These are phyloP conservation scores for Muscicapa adusta DNA, from an alignment of 2,113 vertebrate genomes.

Conservation along the genomic window DNA sequence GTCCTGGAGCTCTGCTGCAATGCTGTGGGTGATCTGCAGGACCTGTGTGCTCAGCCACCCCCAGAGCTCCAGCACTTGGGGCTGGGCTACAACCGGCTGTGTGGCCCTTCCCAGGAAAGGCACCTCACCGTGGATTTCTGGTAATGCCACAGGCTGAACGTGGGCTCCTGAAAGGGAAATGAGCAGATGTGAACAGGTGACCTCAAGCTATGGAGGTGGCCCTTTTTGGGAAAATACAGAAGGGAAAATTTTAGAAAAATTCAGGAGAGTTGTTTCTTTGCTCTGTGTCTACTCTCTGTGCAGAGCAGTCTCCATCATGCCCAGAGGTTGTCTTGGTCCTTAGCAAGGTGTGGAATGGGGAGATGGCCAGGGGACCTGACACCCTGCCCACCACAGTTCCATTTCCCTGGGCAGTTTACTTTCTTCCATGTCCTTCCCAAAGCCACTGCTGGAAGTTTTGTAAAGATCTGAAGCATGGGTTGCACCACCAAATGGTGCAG, in stretches of 20 bases:
- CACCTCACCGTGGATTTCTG: slow-evolving; percentile 73
- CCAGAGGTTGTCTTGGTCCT: neutral
- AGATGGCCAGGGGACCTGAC: neutral
- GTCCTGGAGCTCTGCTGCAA: slow-evolving; percentile 86
- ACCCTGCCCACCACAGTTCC: neutral
- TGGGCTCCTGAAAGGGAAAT: neutral
- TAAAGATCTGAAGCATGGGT: neutral
- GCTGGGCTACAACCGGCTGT: slow-evolving; percentile 76
- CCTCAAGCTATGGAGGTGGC: neutral
- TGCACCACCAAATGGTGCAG: neutral
- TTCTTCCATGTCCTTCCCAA: neutral
- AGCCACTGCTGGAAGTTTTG: neutral
- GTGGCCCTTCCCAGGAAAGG: slow-evolving; percentile 48
- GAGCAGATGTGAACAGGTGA: neutral
- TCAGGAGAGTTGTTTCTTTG: neutral
- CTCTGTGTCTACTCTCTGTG: neutral
- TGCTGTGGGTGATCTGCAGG: slow-evolving; percentile 62
- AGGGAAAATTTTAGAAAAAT: neutral
- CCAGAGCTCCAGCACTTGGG: slow-evolving; percentile 78
- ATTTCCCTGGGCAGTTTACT: neutral
- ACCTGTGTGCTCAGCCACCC: slow-evolving; percentile 63
- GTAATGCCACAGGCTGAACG: slow-evolving; percentile 31
- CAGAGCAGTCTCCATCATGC: neutral
- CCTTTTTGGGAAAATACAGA: neutral
- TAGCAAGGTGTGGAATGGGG: neutral